Evolutionary conservation across 1,140 invertebrate genomes (phyloP).

Genomic region (Notospermus geniculatus): DNA sequence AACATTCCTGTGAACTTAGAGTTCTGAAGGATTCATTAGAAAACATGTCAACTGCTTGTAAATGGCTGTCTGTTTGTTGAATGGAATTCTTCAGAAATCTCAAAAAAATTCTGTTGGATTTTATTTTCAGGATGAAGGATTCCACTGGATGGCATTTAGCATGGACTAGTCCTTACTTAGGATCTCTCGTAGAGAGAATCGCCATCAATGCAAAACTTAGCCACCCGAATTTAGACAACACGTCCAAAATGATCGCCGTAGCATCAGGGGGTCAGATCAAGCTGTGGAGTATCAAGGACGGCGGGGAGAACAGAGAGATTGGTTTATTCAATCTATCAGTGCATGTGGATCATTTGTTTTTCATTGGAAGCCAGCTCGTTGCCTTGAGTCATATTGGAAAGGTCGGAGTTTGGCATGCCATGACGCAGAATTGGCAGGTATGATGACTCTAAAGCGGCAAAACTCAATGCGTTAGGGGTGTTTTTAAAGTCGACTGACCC

Average conservation of each 20-base stretch:
- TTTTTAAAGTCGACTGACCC: too few relatives aligned
- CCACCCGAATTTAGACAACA: constrained; percentile 55
- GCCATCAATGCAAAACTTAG: constrained; percentile 88
- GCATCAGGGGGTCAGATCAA: constrained; percentile 79
- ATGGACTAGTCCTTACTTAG: constrained; percentile 89
- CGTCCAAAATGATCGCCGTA: constrained; percentile 84
- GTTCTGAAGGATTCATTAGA: too few relatives aligned
- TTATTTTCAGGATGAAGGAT: constrained; percentile 77
- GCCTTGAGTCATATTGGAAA: constrained; percentile 92
- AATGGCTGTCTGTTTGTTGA: too few relatives aligned
- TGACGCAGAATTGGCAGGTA: constrained; percentile 91
- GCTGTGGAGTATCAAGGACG: constrained; percentile 85
- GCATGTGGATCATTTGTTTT: constrained; percentile 91
- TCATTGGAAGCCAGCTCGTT: constrained; percentile 94
- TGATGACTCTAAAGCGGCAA: constrained; percentile 16
- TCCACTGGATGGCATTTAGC: constrained; percentile 93
- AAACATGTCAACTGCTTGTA: too few relatives aligned
- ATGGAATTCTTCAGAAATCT: too few relatives aligned
- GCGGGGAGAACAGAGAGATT: constrained; percentile 73
- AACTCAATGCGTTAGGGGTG: too few relatives aligned
- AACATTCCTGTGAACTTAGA: too few relatives aligned
- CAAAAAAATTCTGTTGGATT: constrained; percentile 3
- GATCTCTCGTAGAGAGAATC: constrained; percentile 84
- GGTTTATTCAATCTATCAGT: constrained; percentile 89
- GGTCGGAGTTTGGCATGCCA: constrained; percentile 97